Base-by-base conservation (phyloP, 2,888 invertebrate species). In the Eupithecia pulchellata region DNA sequence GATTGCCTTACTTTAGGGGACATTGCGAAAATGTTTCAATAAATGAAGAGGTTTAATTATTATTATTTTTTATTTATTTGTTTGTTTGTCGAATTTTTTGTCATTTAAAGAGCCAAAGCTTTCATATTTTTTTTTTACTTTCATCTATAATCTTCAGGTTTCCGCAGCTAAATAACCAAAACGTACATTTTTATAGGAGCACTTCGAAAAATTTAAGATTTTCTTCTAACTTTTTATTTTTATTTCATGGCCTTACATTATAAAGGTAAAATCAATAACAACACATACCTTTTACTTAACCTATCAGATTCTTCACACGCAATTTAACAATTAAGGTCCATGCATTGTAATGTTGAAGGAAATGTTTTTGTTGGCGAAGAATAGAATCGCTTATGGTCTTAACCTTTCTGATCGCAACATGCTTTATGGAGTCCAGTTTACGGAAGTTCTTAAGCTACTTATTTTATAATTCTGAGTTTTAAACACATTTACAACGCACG, bases 291-390 rank as follows among this genome's bases (percentile, higher is more conserved):
- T 32, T 32, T 32, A 52, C n/a, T 9, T 25, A 36, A 52, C 27
- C 5, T 34, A 32, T 42, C 13, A 62, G 11, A 32, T 29, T 27
- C 25, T 17, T n/a, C 34, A 34, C 68, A 68, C 68, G 68, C 64
- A 58, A 68, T 58, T 27, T 27, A 58, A 42, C 30, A 42, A 68
- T 68, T 32, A 68, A 57, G 30, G 64, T 6, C 32, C 34, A 47
- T 20, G 25, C 64, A 64, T 25, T 32, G 30, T 55, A 64, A 17
- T 32, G 30, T 55, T 47, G 30, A 27, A n/a, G 52, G 25, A 64
- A 27, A 29, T 25, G 25, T 52, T 52, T 52, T 47, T 20, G 20
- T 52, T 52, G 52, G 25, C 25, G 47, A 25, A 11, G 11, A 20
- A 20, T 25, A n/a, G 20, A 25, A 52, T 25, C 11, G 6, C 25